Evolutionary conservation across 2,797 vertebrate species (phyloP), one percentile per base, ranked within the genome.

Genomic region (Typhlichthys subterraneus): DNA sequence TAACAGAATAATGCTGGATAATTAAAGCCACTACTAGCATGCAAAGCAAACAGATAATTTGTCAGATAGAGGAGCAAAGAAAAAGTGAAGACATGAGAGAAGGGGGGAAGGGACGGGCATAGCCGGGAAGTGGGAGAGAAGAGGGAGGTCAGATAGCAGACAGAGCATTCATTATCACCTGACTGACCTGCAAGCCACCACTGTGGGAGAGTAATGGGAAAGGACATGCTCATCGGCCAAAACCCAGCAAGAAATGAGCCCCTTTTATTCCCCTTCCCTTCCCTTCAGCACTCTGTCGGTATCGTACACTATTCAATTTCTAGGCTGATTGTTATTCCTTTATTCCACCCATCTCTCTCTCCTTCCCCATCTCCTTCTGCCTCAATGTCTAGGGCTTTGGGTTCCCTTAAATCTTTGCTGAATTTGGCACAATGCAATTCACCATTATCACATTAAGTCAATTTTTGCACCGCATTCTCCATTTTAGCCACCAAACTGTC

Each of bases 131-230:
- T 53, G 73, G 64, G 73, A 69, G 68, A 72, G 77, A 72, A 50
- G 62, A 84, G 71, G 73, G 76, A 84, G 80, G 72, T 82, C 68
- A 73, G 70, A 78, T 56, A 73, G 81, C 79, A 87, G 83, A 83
- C 75, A 72, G 74, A 84, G 79, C 80, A 88, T 89, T 91, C 88
- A 89, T 89, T 87, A 87, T 85, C 81, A 87, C 76, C 87, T 85
- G 79, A 85, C 79, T 81, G 77, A 87, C 79, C 86, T 84, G 73
- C 77, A 82, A 82, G 81, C 80, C 84, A 78, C 23, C 75, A n/a
- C 83, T 61, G 74, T 70, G 82, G 84, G 86, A 90, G 85, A 66
- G 81, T 87, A 89, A 90, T 86, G 77, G 80, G 70, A 82, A 82
- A 87, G 80, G 86, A 88, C 88, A 90, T 73, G 56, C 72, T 88